These are phyloP conservation scores for Typhlichthys subterraneus DNA, from an alignment of 2,797 vertebrate genomes.

Conservation along the genomic window DNA sequence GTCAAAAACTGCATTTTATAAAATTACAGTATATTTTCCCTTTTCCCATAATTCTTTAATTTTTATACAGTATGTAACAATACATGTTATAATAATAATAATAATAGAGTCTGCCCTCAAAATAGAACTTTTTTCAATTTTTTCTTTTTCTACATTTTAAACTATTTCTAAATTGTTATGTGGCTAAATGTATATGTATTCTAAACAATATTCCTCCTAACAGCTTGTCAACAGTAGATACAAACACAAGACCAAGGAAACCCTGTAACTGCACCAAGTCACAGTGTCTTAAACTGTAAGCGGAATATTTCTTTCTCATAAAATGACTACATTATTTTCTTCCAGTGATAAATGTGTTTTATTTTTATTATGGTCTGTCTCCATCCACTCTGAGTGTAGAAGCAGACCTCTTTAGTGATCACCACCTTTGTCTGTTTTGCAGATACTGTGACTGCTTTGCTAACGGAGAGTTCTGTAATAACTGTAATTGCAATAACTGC, in stretches of 20 bases:
- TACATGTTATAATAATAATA: no score
- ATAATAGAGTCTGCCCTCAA: no score
- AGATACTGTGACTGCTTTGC: conserved; percentile 99
- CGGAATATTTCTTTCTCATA: conserved; percentile 35
- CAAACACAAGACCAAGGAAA: conserved; percentile 91
- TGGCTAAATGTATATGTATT: background rate
- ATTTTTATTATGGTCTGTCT: background rate
- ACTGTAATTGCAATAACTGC: conserved; percentile 98
- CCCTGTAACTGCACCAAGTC: conserved; percentile 99
- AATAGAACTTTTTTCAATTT: no score
- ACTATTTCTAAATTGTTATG: no score
- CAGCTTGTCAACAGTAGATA: conserved; percentile 81
- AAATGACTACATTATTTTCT: background rate
- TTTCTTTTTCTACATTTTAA: no score
- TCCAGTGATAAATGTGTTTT: background rate
- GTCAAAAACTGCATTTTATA: no score
- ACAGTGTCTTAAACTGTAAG: conserved; percentile 97
- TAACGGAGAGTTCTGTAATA: conserved; percentile 98
- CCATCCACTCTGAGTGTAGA: background rate
- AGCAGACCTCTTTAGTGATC: background rate
- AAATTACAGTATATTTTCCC: no score
- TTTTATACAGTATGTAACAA: no score
- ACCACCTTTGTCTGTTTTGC: conserved; percentile 20
- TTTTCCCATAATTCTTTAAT: no score
- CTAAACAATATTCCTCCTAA: background rate